Base-by-base conservation (phyloP, 2,797 vertebrate species). In the Hozukius guyotensis region DNA sequence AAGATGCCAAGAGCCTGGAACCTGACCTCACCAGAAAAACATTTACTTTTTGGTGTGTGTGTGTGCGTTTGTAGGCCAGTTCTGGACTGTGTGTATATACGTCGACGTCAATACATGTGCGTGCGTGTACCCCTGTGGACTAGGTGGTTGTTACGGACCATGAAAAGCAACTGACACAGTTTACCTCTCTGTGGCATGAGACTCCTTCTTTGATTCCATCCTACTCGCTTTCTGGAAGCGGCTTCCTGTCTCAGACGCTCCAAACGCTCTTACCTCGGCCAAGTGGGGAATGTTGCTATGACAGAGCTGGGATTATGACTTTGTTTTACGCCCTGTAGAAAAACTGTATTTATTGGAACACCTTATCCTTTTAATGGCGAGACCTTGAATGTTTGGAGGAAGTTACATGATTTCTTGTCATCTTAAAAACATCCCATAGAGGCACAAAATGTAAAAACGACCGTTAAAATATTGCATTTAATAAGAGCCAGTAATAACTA, bases 21-120 rank as follows among this genome's bases (percentile, higher is more conserved):
- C 92, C 87, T 92, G 91, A 93, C 91, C 92, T 94, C 91, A 92
- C 84, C 88, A 92, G 87, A 87, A 93, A 95, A 92, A 90, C 89
- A 92, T 93, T 94, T 90, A 88, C 85, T 90, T 84, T 92, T 87
- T 78, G 27, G 27, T 11, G 2, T 46, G 2, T 65, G 38, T 10
- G 71, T 66, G 55, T 62, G n/a, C 75, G 75, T 81, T 69, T 84
- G 75, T 53, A 78, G 66, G 73, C 72, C 75, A 56, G 61, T 53
- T 64, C 20, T 20, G 49, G 70, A 73, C 68, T 81, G 67, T 79
- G 83, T 84, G 66, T 87, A 32, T 64, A 68, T 63, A 81, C 55
- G 52, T 77, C 75, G 36, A 73, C 20, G 63, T 79, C 34, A 24
- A 36, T 82, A 31, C 62, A 32, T 72, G 80, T 71, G 66, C 29